phyloP scores from a whole-genome alignment of 2,113 vertebrate genomes.

The Cephalopterus ornatus region DNA sequence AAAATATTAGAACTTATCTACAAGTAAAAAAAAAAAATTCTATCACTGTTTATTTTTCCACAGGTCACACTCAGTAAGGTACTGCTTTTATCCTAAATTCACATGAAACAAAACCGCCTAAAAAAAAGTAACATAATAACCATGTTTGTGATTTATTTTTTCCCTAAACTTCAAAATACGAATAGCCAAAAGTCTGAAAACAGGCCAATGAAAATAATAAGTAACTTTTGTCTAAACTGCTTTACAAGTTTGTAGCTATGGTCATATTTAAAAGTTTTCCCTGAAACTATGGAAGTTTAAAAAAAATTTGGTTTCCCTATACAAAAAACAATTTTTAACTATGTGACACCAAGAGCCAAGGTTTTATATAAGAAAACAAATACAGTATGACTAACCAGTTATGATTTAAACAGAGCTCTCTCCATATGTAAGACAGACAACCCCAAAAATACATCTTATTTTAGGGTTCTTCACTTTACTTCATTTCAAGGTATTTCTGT shows the following conservation, averaged over 20 bases:
- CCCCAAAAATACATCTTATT: neutral
- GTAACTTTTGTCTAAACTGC: neutral
- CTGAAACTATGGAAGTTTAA: neutral
- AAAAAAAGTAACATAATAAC: neutral
- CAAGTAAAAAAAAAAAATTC: constrained; percentile 25
- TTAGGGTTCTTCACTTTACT: neutral
- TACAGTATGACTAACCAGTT: neutral
- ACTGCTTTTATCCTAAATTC: neutral
- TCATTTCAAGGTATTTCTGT: neutral
- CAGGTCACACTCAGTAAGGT: neutral
- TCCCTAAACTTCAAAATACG: neutral
- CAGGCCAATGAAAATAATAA: neutral
- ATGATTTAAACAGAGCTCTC: neutral
- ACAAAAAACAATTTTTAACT: neutral
- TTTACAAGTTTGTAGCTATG: neutral
- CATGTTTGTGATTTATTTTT: neutral
- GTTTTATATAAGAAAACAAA: neutral
- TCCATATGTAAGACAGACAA: neutral
- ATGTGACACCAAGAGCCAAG: neutral
- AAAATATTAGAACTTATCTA: constrained; percentile 97
- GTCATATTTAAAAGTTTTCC: neutral
- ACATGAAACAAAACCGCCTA: neutral
- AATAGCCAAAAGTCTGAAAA: neutral
- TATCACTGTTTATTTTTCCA: neutral
- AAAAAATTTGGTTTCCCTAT: neutral